Evolutionary conservation across 2,113 vertebrate species (phyloP).

Genomic region (Ceuthmochares aereus): DNA sequence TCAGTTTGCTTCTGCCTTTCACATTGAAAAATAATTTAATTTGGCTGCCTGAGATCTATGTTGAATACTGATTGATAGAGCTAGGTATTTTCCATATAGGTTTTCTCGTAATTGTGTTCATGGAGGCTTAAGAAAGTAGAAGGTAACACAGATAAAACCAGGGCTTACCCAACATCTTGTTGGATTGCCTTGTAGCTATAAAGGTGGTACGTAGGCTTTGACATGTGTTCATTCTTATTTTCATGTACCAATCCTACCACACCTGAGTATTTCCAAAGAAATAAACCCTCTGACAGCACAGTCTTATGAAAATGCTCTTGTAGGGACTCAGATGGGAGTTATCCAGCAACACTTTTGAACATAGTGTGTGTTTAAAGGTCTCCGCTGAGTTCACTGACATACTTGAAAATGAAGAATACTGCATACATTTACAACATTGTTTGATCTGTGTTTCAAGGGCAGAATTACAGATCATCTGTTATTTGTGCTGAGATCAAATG

Average conservation of each 20-base stretch:
- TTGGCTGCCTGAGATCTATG: background rate
- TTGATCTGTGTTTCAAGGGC: background rate
- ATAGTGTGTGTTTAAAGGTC: background rate
- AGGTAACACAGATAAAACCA: background rate
- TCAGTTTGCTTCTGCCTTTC: background rate
- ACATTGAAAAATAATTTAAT: background rate
- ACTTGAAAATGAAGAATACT: background rate
- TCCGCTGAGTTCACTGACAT: background rate
- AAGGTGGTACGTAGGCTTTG: background rate
- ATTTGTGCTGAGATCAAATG: background rate
- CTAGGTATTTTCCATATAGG: background rate
- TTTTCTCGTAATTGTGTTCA: background rate
- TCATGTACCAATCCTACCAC: background rate
- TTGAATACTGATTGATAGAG: background rate
- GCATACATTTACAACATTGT: background rate
- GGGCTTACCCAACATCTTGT: background rate
- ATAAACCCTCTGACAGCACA: background rate
- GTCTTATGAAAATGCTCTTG: background rate
- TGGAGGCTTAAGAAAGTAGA: background rate
- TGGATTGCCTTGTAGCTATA: background rate
- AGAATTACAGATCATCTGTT: background rate
- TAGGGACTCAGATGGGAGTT: background rate
- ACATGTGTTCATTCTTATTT: background rate
- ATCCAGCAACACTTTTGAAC: background rate
- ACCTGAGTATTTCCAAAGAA: background rate